Percentiles rank a stretch among this genome's conserved stretches.
Conservation (phyloP, 2,113 vertebrate species). For the Platichthys stellatus region DNA sequence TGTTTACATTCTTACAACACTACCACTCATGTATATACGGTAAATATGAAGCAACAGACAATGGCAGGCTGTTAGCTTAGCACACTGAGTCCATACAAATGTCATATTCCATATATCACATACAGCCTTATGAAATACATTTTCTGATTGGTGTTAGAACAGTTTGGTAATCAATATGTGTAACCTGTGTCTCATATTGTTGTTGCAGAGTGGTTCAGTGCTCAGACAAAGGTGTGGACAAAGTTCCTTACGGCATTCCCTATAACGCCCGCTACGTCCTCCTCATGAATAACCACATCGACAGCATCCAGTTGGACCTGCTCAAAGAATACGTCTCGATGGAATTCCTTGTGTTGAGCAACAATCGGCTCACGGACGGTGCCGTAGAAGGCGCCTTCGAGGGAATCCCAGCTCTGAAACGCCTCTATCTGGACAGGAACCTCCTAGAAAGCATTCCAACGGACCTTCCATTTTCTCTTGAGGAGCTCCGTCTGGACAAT, state of each 20-base stretch:
- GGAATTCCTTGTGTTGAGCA: conserved; percentile 78
- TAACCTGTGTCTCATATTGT: not conserved
- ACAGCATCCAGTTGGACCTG: conserved; percentile 71
- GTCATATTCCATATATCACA: not conserved
- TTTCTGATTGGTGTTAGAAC: not conserved
- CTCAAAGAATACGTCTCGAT: conserved; percentile 70
- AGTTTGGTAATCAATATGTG: not conserved
- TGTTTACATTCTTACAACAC: too few relatives aligned
- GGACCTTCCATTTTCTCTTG: conserved; percentile 60
- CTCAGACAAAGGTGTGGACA: conserved; percentile 76
- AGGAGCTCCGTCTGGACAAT: conserved; percentile 73
- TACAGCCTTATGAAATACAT: too few relatives aligned
- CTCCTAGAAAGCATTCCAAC: conserved; percentile 59
- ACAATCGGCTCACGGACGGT: conserved; percentile 72
- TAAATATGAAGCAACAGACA: too few relatives aligned
- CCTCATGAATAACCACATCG: conserved; percentile 78
- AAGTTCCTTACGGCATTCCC: conserved; percentile 75
- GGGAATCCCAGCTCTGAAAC: conserved; percentile 57
- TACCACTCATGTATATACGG: too few relatives aligned
- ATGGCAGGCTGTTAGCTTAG: too few relatives aligned
- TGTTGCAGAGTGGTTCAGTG: conserved; percentile 79
- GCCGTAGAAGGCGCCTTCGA: conserved; percentile 68
- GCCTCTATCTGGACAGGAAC: conserved; percentile 67
- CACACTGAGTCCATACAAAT: not conserved
- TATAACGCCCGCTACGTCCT: conserved; percentile 75